Percentiles rank a stretch among this genome's conserved stretches.
Evolutionary conservation across 2,888 invertebrate species (phyloP).

Genomic region (Eutolmus rufibarbis): DNA sequence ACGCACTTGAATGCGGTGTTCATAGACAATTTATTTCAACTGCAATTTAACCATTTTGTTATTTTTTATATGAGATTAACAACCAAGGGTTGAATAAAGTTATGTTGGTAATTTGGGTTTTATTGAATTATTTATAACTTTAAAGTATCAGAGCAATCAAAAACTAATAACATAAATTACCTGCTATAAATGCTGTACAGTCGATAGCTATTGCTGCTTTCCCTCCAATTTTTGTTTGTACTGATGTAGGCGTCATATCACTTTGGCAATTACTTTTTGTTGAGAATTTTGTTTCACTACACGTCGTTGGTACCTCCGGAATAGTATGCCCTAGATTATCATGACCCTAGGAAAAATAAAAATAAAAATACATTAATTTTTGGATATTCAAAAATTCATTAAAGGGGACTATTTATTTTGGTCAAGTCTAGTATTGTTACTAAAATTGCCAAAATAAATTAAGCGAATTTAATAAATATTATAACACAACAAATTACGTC

Average conservation of each 20-base stretch:
- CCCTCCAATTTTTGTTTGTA: constrained; percentile 7
- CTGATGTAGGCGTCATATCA: constrained; percentile 40
- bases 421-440: neutral
- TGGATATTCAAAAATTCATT: neutral
- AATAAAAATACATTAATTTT: neutral
- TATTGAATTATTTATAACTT: neutral
- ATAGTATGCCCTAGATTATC: constrained; percentile 46
- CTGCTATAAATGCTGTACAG: neutral
- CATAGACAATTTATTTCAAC: no score
- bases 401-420: neutral
- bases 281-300: neutral
- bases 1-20: no score
- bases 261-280: neutral
- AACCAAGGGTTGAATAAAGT: no score
- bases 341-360: constrained; percentile 44
- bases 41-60: no score
- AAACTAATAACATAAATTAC: constrained; percentile 15
- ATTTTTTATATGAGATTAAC: no score
- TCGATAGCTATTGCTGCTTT: constrained; percentile 38
- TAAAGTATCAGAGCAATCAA: neutral
- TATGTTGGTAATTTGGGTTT: no score
- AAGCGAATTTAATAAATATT: no score
- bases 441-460: neutral
- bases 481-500: no score
- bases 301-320: constrained; percentile 21